Evolutionary conservation across 2,888 invertebrate species (phyloP).

Genomic region (Tetragonisca angustula): DNA sequence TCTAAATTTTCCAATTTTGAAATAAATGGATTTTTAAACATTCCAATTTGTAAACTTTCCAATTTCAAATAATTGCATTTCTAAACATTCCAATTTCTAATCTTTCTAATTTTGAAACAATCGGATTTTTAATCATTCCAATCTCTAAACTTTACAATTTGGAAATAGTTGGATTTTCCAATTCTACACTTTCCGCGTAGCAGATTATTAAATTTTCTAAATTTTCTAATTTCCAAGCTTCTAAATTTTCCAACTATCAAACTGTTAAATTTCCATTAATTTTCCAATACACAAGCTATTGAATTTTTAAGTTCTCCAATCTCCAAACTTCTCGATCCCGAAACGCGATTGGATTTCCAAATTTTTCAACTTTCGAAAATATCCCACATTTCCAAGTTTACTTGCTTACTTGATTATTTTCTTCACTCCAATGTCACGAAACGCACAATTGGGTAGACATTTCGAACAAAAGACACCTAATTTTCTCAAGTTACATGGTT

Average conservation of each 20-base stretch:
- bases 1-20: too few relatives aligned
- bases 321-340: neutral
- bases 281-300: too few relatives aligned
- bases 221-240: neutral
- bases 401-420: too few relatives aligned
- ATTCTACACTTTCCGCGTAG: neutral
- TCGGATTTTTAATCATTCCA: too few relatives aligned
- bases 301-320: neutral
- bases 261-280: too few relatives aligned
- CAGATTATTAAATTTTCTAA: neutral
- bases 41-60: neutral
- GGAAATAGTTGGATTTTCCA: too few relatives aligned
- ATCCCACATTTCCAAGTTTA: neutral
- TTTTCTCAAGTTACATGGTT: neutral
- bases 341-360: neutral
- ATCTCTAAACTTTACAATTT: too few relatives aligned
- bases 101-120: too few relatives aligned
- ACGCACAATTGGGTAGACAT: too few relatives aligned
- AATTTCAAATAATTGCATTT: neutral
- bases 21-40: neutral
- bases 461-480: too few relatives aligned
- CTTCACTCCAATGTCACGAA: too few relatives aligned
- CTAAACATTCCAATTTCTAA: too few relatives aligned
- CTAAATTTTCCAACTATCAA: neutral
- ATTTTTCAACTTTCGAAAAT: neutral